phyloP scores from a whole-genome alignment of 2,113 vertebrate species.

The human region DNA sequence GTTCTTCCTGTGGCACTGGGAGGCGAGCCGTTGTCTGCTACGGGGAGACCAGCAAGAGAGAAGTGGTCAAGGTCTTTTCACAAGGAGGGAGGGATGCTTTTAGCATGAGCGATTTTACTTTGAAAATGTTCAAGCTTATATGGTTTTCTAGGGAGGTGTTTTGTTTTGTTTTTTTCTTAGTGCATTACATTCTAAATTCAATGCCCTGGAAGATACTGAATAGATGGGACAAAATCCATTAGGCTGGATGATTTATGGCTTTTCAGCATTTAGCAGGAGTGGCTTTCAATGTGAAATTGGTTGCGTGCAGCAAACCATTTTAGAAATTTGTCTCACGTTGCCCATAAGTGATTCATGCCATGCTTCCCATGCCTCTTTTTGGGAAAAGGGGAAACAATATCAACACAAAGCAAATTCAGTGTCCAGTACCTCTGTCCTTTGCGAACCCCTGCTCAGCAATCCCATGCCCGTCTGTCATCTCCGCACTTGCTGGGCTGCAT shows the following conservation, averaged over 20 bases:
- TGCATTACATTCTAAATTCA: slow-evolving; percentile 42
- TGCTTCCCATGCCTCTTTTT: background rate
- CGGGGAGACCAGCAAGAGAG: background rate
- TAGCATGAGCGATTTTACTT: background rate
- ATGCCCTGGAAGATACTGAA: slow-evolving; percentile 18
- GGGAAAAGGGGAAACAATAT: background rate
- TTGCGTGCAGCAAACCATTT: background rate
- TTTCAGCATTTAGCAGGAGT: slow-evolving; percentile 35
- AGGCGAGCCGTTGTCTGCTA: background rate
- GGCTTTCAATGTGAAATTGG: background rate
- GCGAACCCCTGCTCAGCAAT: background rate
- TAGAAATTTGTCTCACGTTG: slow-evolving; percentile 13
- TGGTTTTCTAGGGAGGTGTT: background rate
- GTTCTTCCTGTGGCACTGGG: background rate
- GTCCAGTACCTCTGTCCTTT: background rate
- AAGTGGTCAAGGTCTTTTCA: background rate
- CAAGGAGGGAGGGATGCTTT: background rate
- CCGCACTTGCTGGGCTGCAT: background rate
- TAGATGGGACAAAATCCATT: slow-evolving; percentile 52
- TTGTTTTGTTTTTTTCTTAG: background rate
- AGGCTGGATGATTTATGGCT: slow-evolving; percentile 56
- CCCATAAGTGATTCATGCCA: slow-evolving; percentile 29
- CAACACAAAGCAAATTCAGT: background rate
- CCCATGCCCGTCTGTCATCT: fast-evolving
- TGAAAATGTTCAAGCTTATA: background rate